phyloP scores from a whole-genome alignment of 2,797 vertebrate species.

The Hippoglossus hippoglossus region DNA sequence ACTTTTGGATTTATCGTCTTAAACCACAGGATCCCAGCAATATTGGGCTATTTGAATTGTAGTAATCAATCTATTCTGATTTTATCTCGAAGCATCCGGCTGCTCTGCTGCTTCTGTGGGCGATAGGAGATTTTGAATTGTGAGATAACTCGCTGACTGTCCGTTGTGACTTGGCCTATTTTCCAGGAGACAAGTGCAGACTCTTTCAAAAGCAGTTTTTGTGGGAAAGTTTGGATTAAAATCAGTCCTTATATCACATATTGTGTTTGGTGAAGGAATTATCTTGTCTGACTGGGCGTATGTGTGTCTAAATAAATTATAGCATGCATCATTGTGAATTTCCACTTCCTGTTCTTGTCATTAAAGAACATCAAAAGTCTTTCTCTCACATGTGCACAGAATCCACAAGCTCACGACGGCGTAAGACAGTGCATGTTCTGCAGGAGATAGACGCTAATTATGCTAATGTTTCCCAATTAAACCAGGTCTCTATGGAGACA shows the following conservation, averaged over 20 bases:
- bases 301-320: neutral
- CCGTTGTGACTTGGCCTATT: constrained; percentile 34
- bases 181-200: neutral
- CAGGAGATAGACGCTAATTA: constrained; percentile 66
- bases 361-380: constrained; percentile 34
- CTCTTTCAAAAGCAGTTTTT: neutral
- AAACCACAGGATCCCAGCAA: constrained; percentile 21
- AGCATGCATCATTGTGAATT: neutral
- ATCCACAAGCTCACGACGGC: neutral
- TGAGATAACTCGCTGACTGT: constrained; percentile 2
- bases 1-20: constrained; percentile 3
- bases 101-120: constrained; percentile 15
- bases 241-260: neutral
- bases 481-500: constrained; percentile 69
- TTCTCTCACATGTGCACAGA: constrained; percentile 11
- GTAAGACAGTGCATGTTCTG: constrained; percentile 34
- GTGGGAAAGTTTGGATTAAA: neutral
- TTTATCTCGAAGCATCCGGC: constrained; percentile 9
- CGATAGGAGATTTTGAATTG: constrained; percentile 26
- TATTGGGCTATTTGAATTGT: neutral
- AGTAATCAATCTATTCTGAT: constrained; percentile 13
- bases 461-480: constrained; percentile 73
- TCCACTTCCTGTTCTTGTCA: constrained; percentile 1
- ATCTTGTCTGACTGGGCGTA: neutral
- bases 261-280: neutral